Conservation (phyloP, 1,140 invertebrate species). For the Formica selysi region DNA sequence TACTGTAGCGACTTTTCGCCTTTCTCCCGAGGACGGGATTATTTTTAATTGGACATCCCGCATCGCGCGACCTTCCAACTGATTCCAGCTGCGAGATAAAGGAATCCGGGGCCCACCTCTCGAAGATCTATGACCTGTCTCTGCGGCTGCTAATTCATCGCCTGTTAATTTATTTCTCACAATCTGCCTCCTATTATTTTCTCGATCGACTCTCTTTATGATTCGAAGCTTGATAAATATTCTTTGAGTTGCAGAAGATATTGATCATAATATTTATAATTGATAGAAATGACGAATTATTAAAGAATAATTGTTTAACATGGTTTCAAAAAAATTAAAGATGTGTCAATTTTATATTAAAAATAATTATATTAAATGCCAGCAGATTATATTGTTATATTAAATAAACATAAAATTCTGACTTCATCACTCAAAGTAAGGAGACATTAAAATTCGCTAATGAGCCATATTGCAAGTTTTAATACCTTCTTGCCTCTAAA, state of each 20-base stretch:
- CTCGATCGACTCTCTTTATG: background rate
- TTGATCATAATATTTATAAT: no score
- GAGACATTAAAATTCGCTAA: conserved; percentile 1
- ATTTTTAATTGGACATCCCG: conserved; percentile 60
- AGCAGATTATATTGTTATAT: background rate
- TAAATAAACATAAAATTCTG: background rate
- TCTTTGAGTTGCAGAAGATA: background rate
- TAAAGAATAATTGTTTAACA: background rate
- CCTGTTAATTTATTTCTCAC: conserved; percentile 1
- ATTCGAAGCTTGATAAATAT: background rate
- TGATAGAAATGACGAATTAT: no score
- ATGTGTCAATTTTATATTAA: background rate
- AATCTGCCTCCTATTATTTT: background rate
- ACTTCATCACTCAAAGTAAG: background rate
- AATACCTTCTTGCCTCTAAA: background rate
- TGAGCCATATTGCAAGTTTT: conserved; percentile 1
- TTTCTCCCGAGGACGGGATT: conserved; percentile 45
- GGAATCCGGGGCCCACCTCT: background rate
- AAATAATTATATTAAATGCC: background rate
- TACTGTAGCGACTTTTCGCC: conserved; percentile 24
- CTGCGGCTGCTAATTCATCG: background rate
- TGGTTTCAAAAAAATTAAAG: background rate
- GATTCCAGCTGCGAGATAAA: background rate
- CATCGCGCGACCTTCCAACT: conserved; percentile 11
- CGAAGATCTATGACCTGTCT: conserved; percentile 20